Percentiles rank a stretch among this genome's conserved stretches.
Conservation (phyloP, 2,113 vertebrate genomes). For the Lagopus muta region DNA sequence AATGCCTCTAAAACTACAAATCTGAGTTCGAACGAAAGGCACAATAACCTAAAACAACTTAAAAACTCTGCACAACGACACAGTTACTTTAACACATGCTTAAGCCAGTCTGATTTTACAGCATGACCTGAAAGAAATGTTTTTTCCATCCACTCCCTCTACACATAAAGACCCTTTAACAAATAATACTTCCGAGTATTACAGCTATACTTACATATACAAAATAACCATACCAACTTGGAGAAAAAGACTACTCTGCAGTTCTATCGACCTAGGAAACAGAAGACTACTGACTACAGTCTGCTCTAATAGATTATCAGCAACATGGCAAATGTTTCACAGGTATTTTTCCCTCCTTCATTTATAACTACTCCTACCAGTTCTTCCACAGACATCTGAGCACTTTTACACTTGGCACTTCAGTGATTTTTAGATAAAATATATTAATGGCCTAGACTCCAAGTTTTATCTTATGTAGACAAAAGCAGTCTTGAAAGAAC, state of each 20-base stretch:
- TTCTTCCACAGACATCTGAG: neutral
- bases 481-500: neutral
- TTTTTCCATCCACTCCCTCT: neutral
- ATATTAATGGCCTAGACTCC: neutral
- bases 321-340: neutral
- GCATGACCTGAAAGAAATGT: neutral
- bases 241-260: neutral
- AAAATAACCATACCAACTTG: neutral
- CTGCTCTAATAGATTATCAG: neutral
- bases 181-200: neutral
- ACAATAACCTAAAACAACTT: neutral
- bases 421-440: neutral
- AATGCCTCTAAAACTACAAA: neutral
- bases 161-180: neutral
- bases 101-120: neutral
- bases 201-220: neutral
- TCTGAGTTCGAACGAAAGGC: neutral
- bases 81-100: neutral
- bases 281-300: neutral
- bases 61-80: neutral
- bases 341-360: rapidly evolving
- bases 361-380: neutral
- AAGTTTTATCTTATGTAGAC: neutral
- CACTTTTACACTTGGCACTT: slow-evolving; percentile 6
- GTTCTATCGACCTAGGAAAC: neutral